A percentile compares a stretch with the other conserved stretches of the same genome.
Evolutionary conservation across 2,797 vertebrate genomes (phyloP).

Genomic region (Falco berigora): DNA sequence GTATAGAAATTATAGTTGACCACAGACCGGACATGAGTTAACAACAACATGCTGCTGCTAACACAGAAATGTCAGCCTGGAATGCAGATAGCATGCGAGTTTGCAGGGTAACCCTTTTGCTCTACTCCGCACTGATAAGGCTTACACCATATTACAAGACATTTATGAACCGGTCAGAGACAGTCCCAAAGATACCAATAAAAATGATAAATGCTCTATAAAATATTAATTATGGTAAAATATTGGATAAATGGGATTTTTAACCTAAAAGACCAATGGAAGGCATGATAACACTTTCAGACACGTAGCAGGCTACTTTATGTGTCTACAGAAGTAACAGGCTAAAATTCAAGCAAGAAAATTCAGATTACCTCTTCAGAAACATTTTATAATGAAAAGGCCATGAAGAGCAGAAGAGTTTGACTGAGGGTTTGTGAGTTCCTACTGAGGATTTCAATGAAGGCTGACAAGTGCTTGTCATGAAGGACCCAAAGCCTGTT

Average conservation of each 20-base stretch:
- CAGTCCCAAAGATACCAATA: neutral
- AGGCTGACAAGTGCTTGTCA: neutral
- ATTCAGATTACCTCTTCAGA: neutral
- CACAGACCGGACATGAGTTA: neutral
- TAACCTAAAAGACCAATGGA: neutral
- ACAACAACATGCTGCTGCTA: neutral
- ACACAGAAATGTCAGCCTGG: neutral
- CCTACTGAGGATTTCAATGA: neutral
- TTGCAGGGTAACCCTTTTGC: neutral
- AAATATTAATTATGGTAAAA: neutral
- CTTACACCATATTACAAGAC: neutral
- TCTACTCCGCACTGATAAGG: constrained; percentile 6
- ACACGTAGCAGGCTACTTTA: neutral
- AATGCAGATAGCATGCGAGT: neutral
- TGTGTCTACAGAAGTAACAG: neutral
- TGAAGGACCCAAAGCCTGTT: neutral
- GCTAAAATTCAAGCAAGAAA: neutral
- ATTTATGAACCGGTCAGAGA: neutral
- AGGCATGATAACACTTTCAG: neutral
- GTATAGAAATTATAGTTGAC: neutral
- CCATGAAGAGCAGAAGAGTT: neutral
- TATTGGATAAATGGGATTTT: neutral
- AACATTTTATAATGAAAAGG: neutral
- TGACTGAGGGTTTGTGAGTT: neutral
- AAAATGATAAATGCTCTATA: neutral